Conservation (phyloP, 2,888 invertebrate genomes). For the Diadegma fenestrale region DNA sequence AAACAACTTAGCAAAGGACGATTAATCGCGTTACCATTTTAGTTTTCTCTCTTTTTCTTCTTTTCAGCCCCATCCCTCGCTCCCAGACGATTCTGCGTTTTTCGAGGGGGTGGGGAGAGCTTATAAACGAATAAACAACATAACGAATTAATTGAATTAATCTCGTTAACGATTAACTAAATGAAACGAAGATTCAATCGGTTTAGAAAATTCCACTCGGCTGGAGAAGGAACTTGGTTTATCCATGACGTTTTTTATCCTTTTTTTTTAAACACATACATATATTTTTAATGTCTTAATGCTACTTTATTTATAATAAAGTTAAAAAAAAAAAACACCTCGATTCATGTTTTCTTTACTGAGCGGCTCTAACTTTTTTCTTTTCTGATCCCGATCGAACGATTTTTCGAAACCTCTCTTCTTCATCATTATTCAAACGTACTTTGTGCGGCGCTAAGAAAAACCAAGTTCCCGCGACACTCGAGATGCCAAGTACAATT, state of each 20-base stretch:
- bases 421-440: conserved; percentile 9
- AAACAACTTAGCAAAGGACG: conserved; percentile 33
- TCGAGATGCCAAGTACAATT: conserved; percentile 74
- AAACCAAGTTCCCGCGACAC: conserved; percentile 74
- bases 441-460: conserved; percentile 4
- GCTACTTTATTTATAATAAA: conserved; percentile 49
- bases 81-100: conserved; percentile 7
- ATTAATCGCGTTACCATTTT: conserved; percentile 38
- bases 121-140: conserved; percentile 2
- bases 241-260: conserved; percentile 55
- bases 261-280: conserved; percentile 40
- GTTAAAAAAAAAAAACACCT: no score
- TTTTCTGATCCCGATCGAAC: background rate
- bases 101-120: background rate
- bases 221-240: conserved; percentile 75
- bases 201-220: conserved; percentile 69
- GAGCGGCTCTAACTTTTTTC: conserved; percentile 19
- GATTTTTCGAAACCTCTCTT: background rate
- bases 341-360: conserved; percentile 20
- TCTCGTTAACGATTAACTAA: conserved; percentile 45
- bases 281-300: conserved; percentile 48
- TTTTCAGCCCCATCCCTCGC: conserved; percentile 46
- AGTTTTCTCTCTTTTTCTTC: conserved; percentile 25
- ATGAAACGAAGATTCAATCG: conserved; percentile 41
- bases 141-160: conserved; percentile 43